Base-by-base conservation (phyloP, 23 tunicate genomes). In the Clavelina lepadiformis region DNA sequence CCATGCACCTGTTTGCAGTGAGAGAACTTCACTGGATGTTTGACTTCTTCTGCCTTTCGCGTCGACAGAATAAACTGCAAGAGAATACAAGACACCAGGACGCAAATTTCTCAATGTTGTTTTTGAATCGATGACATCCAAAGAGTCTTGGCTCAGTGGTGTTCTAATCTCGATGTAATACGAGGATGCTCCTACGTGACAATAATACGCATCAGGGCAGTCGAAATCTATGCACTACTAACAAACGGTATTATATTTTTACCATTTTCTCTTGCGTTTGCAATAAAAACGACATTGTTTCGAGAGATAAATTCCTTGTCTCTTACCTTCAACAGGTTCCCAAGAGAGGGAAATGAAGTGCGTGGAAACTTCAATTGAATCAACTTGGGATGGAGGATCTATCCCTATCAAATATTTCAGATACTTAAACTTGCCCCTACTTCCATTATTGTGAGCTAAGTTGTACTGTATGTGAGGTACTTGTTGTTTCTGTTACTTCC, bases 281-380 rank as follows among this genome's bases (percentile, higher is more conserved):
- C n/a, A n/a, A n/a, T n/a, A n/a, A n/a, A n/a, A n/a, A n/a, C n/a
- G n/a, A n/a, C n/a, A n/a, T n/a, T n/a, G n/a, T n/a, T n/a, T n/a
- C n/a, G n/a, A n/a, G n/a, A n/a, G n/a, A n/a, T n/a, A n/a, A n/a
- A n/a, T n/a, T n/a, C n/a, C n/a, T n/a, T n/a, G n/a, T n/a, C n/a
- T n/a, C 29, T 23, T 51, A 80, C 86, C 86, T 59, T 46, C 31
- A 11, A 83, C 81, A 1, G 73, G 33, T 0, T 81, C 55, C 91
- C 91, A 83, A 21, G 7, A n/a, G 21, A 83, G 25, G 1, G 34
- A 51, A 2, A 68, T 72, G 38, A 77, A 31, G 5, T 46, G 59
- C 5, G 77, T 58, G n/a, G 76, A 50, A 33, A 77, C 69, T 31
- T 75, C 63, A 26, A 2, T 33, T 18, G 37, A 30, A 19, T 30